These are phyloP conservation scores for Drosophila vallismaia DNA, from an alignment of 2,888 invertebrate species.

Conservation along the genomic window DNA sequence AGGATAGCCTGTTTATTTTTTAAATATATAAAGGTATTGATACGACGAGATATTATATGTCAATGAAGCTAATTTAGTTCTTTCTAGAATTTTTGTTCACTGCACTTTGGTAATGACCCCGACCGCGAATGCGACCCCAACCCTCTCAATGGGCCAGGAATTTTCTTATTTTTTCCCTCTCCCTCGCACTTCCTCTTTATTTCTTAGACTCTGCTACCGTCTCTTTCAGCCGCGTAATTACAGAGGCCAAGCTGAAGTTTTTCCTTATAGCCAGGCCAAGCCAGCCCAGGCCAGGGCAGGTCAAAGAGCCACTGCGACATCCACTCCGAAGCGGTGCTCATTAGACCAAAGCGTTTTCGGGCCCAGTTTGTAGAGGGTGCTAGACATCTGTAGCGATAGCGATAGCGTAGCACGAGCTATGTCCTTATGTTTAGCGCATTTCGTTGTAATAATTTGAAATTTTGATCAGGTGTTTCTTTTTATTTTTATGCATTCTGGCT, in stretches of 20 bases:
- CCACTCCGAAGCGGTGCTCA: conserved; percentile 53
- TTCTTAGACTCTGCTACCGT: neutral
- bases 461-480: conserved; percentile 74
- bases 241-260: conserved; percentile 65
- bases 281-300: conserved; percentile 10
- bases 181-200: neutral
- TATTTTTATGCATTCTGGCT: conserved; percentile 56
- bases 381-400: conserved; percentile 32
- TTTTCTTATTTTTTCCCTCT: conserved; percentile 60
- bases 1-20: no score
- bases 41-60: neutral
- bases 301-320: conserved; percentile 30
- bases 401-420: conserved; percentile 66
- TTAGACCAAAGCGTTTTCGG: conserved; percentile 75
- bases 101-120: conserved; percentile 53
- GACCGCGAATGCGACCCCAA: conserved; percentile 49
- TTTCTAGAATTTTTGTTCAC: conserved; percentile 4
- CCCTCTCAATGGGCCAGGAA: conserved; percentile 49
- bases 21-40: no score
- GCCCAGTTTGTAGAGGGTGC: conserved; percentile 44
- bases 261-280: conserved; percentile 11
- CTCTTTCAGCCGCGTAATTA: conserved; percentile 52
- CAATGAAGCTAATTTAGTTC: neutral
- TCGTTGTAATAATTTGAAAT: conserved; percentile 76
- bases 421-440: conserved; percentile 71